Conservation (phyloP, 2,888 invertebrate species). For the Heliconius cydno region DNA sequence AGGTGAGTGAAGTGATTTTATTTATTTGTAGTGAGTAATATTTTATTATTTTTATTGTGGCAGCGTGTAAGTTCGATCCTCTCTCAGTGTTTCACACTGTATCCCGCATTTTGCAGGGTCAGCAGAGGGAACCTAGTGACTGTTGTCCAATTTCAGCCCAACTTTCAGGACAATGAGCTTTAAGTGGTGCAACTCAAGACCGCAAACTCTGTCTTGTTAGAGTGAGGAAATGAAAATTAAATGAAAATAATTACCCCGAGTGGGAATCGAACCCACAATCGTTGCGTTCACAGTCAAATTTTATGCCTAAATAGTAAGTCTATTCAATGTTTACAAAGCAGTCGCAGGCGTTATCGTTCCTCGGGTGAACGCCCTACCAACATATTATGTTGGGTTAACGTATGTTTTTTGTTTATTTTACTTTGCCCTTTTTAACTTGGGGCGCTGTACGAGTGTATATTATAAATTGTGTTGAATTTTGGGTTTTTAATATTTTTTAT, state of each 20-base stretch:
- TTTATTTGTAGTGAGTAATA: too few species aligned
- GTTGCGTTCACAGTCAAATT: background rate
- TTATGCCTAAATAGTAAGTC: background rate
- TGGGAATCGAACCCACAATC: background rate
- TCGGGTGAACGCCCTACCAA: background rate
- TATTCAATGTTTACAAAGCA: background rate
- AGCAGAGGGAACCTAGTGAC: too few species aligned
- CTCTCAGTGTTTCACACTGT: too few species aligned
- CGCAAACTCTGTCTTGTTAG: too few species aligned
- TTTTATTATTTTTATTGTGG: too few species aligned
- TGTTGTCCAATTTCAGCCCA: background rate
- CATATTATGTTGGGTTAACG: background rate
- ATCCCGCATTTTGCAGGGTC: too few species aligned
- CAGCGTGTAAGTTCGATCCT: too few species aligned
- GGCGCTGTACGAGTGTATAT: background rate
- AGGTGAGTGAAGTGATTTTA: slow-evolving; percentile 60
- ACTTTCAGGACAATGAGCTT: background rate
- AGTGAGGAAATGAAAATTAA: too few species aligned
- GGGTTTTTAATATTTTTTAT: background rate
- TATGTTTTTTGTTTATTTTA: slow-evolving; percentile 3
- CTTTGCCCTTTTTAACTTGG: slow-evolving; percentile 1
- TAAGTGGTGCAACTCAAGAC: background rate
- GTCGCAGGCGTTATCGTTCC: background rate
- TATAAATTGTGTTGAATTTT: background rate
- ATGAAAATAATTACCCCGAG: background rate